phyloP scores from a whole-genome alignment of 2,888 invertebrate genomes.

The Drosophila aldrichi region DNA sequence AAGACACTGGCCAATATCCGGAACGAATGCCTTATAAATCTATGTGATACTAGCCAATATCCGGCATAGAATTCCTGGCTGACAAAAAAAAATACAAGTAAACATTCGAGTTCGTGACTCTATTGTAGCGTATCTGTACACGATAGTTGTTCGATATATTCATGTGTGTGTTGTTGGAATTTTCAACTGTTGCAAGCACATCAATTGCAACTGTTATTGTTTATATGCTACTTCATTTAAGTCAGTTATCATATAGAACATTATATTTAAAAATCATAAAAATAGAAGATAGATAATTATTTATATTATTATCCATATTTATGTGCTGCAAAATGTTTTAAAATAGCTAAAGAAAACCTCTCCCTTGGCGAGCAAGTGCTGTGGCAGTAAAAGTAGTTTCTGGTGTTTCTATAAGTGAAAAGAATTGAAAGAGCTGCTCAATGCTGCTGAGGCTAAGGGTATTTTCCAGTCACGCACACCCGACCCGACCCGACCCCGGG shows the following conservation, averaged over 20 bases:
- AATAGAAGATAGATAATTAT: no score
- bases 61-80: background rate
- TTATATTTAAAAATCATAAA: no score
- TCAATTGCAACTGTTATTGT: background rate
- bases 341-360: background rate
- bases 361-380: background rate
- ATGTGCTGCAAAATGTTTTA: background rate
- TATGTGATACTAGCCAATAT: constrained; percentile 5
- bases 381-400: background rate
- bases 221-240: background rate
- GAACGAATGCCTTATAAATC: background rate
- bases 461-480: background rate
- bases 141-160: background rate
- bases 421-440: background rate
- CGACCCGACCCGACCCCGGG: no score
- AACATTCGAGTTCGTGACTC: constrained; percentile 4
- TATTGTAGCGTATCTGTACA: background rate
- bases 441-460: background rate
- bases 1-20: constrained; percentile 5
- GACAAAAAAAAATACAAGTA: background rate
- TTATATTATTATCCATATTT: no score
- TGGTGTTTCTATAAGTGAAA: background rate
- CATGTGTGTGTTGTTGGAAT: background rate
- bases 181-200: background rate
- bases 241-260: no score